Evolutionary conservation across 2,888 invertebrate genomes (phyloP).

Genomic region (Leptinotarsa peninsularis): DNA sequence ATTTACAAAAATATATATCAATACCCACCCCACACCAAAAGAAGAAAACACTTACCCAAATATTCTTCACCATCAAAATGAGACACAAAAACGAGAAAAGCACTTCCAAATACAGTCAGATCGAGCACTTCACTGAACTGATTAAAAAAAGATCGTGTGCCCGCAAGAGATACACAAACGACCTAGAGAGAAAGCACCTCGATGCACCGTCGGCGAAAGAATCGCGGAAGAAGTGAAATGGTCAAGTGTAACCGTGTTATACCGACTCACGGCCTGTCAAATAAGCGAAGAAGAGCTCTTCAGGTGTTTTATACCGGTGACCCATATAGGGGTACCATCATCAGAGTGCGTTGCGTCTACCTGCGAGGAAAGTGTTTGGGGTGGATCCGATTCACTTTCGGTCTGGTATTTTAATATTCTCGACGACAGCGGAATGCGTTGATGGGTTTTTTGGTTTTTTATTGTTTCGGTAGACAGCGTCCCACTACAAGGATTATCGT

Average conservation of each 20-base stretch:
- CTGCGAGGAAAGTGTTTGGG: constrained; percentile 35
- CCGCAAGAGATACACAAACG: constrained; percentile 22
- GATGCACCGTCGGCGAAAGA: constrained; percentile 46
- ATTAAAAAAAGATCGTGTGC: constrained; percentile 8
- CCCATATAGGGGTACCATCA: constrained; percentile 54
- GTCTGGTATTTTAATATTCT: constrained; percentile 44
- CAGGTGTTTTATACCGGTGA: constrained; percentile 61
- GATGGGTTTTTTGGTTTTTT: constrained; percentile 9
- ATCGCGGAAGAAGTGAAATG: constrained; percentile 56
- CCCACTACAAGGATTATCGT: neutral
- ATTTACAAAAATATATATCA: neutral
- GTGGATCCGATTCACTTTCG: constrained; percentile 48
- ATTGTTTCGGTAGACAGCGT: constrained; percentile 4
- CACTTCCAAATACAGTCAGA: neutral
- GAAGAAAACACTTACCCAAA: neutral
- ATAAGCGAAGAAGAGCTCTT: constrained; percentile 58
- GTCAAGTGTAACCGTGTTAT: constrained; percentile 60
- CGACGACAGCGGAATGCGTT: constrained; percentile 17
- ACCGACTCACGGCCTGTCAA: constrained; percentile 59
- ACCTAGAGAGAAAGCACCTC: constrained; percentile 50
- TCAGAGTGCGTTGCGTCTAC: constrained; percentile 23
- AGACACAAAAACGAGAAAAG: neutral
- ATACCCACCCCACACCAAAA: neutral
- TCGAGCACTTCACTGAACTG: constrained; percentile 18
- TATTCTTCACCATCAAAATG: neutral